Conservation (phyloP, 2,888 invertebrate genomes). For the Meteorus cinctellus region DNA sequence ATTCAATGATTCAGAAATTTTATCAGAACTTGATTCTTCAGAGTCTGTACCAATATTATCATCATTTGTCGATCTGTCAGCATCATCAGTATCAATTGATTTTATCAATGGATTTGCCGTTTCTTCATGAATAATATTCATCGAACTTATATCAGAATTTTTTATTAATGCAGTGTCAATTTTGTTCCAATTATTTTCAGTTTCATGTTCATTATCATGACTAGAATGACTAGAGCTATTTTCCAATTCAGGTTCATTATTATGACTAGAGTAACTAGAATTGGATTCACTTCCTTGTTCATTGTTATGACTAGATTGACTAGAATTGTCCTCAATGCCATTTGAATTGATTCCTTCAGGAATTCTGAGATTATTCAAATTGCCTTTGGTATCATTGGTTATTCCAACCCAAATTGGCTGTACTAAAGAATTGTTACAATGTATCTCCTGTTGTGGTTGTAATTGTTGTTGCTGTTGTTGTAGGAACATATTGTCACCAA, state of each 20-base stretch:
- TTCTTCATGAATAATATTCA: slow-evolving; percentile 49
- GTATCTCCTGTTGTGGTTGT: neutral
- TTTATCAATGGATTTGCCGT: neutral
- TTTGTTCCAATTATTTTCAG: neutral
- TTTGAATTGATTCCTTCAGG: neutral
- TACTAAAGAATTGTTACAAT: neutral
- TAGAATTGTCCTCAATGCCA: neutral
- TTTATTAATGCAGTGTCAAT: neutral
- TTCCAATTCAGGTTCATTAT: neutral
- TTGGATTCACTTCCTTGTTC: neutral
- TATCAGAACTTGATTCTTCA: slow-evolving; percentile 47
- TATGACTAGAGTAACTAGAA: neutral
- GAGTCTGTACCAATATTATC: slow-evolving; percentile 34
- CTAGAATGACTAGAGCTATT: neutral
- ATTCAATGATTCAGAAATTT: slow-evolving; percentile 21
- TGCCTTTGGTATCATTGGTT: neutral
- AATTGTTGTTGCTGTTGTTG: neutral
- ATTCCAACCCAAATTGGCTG: neutral
- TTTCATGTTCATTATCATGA: neutral
- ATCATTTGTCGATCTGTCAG: slow-evolving; percentile 14
- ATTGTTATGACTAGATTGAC: neutral
- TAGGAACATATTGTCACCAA: neutral
- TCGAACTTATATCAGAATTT: slow-evolving; percentile 19
- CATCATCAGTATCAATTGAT: neutral
- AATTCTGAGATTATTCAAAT: neutral